These are phyloP conservation scores for Pristionchus exspectatus DNA, from an alignment of 2,888 invertebrate species.

Conservation along the genomic window DNA sequence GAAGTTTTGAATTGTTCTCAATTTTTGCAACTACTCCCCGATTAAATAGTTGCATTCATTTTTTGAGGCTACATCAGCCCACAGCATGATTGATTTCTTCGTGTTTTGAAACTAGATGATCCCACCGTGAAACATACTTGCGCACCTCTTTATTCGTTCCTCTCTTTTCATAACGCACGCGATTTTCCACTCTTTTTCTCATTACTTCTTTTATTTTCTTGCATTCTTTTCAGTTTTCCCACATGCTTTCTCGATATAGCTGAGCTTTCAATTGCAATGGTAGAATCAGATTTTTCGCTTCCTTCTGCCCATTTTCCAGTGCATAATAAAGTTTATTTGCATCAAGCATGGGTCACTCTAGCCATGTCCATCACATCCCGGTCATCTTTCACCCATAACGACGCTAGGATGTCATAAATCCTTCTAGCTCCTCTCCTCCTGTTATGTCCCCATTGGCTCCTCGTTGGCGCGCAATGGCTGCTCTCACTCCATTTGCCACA, in stretches of 20 bases:
- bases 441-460: background rate
- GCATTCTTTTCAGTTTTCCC: too few relatives aligned
- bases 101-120: background rate
- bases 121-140: background rate
- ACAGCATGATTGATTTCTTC: background rate
- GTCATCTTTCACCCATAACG: conserved; percentile 6
- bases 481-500: background rate
- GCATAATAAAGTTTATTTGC: background rate
- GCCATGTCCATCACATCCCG: background rate
- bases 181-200: background rate
- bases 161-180: background rate
- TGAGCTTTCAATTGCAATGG: too few relatives aligned
- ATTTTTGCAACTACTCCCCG: background rate
- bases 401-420: background rate
- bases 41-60: background rate
- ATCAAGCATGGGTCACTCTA: too few relatives aligned
- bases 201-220: background rate
- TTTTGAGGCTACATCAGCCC: background rate
- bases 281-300: too few relatives aligned
- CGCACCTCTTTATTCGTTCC: background rate
- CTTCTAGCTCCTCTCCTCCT: background rate
- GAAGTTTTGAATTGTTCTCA: background rate
- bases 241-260: too few relatives aligned
- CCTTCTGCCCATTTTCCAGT: background rate
- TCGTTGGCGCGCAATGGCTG: background rate